Evolutionary conservation across 2,888 invertebrate species (phyloP), one percentile per base, ranked within the genome.

Genomic region (Agriopis leucophaearia): DNA sequence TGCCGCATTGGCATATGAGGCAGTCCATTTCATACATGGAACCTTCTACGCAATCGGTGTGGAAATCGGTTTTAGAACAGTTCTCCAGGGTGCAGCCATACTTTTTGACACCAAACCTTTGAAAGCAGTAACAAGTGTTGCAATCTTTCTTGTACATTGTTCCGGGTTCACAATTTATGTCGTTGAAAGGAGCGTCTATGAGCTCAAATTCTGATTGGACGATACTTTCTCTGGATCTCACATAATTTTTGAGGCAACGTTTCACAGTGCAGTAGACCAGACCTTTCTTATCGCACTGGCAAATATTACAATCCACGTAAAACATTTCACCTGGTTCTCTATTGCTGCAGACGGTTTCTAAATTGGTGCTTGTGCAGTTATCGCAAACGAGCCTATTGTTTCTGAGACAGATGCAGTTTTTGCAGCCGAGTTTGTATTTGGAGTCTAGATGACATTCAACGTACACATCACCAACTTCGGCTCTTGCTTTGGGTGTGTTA

Each of bases 261-360:
- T 88, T 91, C 0, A 87, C 82, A 18, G 95, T 91, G 69, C 94
- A 90, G 71, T 88, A 91, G 27, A 93, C 85, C 5, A 84, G 81
- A 10, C 88, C 87, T 0, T 88, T 85, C 7, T 77, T 74, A 55
- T 92, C 91, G 71, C 95, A 95, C 64, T 88, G 84, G 72, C 95
- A 95, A 0, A 86, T 83, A 76, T 95, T 95, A 79, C 95, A 95
- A 51, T 91, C 92, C 27, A 87, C 74, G 56, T 82, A 82, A 70
- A 95, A 95, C 15, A 81, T 75, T 18, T 86, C 83, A 4, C 88
- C 87, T 1, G 87, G 82, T 38, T 81, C 70, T 56, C 45, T 60
- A 10, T 62, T 52, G n/a, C 40, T 56, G 40, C 68, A 69, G 18
- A 42, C 13, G 4, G 38, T 50, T 13, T 45, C 44, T 35, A 27